Percentiles rank a stretch among this genome's conserved stretches.
Conservation (phyloP, 2,888 invertebrate genomes). For the Erpobdella octoculata region DNA sequence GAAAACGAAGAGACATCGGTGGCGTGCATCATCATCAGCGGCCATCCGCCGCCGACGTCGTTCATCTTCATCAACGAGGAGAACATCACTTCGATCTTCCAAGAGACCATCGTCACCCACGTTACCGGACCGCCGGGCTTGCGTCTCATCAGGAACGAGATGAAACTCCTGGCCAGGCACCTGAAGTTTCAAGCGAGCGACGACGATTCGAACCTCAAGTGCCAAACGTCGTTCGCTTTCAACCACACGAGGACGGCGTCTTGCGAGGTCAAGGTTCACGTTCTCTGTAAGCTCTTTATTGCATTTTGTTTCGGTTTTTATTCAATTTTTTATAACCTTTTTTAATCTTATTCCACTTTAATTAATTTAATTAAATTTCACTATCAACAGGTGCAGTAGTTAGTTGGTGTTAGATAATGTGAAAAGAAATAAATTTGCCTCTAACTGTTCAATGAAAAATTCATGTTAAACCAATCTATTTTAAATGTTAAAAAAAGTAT, state of each 20-base stretch:
- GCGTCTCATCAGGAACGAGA: slow-evolving; percentile 6
- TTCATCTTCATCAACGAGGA: not conserved
- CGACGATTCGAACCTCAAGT: not conserved
- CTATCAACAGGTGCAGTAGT: too few species aligned
- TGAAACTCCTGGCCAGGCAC: not conserved
- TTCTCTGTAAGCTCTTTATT: slow-evolving; percentile 8
- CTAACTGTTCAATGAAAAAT: too few species aligned
- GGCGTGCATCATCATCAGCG: slow-evolving; percentile 17
- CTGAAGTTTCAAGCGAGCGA: not conserved
- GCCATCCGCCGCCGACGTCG: not conserved
- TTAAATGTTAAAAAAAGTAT: too few species aligned
- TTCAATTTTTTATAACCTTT: not conserved
- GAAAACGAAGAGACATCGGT: slow-evolving; percentile 4
- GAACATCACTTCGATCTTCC: slow-evolving; percentile 16
- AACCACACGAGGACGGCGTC: not conserved
- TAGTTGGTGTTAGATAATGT: too few species aligned
- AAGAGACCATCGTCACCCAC: not conserved
- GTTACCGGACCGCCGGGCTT: not conserved
- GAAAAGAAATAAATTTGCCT: too few species aligned
- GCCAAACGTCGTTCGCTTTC: not conserved
- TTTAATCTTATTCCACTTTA: not conserved
- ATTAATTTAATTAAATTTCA: too few species aligned
- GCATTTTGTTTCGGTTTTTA: not conserved
- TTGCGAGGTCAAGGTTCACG: slow-evolving; percentile 14
- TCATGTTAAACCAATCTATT: too few species aligned